phyloP scores from a whole-genome alignment of 2,113 vertebrate species.

The Oryzias celebensis region DNA sequence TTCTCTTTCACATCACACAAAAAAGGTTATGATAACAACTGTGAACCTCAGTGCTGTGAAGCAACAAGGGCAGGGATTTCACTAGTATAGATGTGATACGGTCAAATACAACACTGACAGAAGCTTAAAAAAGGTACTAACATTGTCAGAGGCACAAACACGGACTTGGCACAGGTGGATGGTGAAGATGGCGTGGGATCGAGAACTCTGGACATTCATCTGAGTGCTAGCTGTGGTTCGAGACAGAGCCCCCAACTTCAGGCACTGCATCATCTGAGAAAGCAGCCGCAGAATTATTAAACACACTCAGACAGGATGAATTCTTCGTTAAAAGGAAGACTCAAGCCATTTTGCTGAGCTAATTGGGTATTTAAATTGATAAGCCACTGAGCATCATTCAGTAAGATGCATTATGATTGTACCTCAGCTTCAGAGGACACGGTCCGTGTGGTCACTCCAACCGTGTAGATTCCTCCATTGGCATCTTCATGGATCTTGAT shows the following conservation, averaged over 20 bases:
- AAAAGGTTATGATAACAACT: no score
- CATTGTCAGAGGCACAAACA: slow-evolving; percentile 85
- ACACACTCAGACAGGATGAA: no score
- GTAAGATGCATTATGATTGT: neutral
- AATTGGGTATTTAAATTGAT: no score
- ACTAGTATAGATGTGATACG: neutral
- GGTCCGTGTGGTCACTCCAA: slow-evolving; percentile 90
- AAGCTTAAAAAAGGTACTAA: slow-evolving; percentile 56
- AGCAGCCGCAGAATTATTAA: no score
- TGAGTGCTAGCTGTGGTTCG: slow-evolving; percentile 97
- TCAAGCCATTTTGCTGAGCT: no score
- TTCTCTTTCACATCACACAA: no score
- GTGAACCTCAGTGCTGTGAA: no score
- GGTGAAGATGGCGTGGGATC: slow-evolving; percentile 97
- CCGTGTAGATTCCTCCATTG: slow-evolving; percentile 91
- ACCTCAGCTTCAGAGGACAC: slow-evolving; percentile 91
- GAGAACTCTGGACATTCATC: slow-evolving; percentile 99
- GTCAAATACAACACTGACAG: neutral
- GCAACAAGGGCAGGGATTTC: neutral
- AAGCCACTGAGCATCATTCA: no score
- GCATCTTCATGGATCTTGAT: slow-evolving; percentile 96
- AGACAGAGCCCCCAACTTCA: slow-evolving; percentile 93
- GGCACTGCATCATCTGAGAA: slow-evolving; percentile 94
- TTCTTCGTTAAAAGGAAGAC: no score
- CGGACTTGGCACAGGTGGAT: slow-evolving; percentile 95